Base-by-base conservation (phyloP, 2,113 vertebrate genomes). In the Etia nguti region DNA sequence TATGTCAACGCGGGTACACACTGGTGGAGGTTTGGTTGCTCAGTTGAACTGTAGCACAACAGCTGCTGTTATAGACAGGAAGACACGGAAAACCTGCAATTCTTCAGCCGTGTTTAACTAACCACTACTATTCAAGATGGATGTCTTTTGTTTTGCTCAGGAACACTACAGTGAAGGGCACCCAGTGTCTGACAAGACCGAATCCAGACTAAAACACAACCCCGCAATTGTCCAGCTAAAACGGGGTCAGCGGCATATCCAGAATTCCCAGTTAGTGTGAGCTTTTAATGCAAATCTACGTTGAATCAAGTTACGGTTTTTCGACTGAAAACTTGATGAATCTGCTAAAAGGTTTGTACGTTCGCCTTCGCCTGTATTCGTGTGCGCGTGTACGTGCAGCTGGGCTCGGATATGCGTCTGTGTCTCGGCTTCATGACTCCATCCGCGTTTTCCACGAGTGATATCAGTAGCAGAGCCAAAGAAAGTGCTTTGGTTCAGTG, bases 401-500 rank as follows among this genome's bases (percentile, higher is more conserved):
- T 29, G 43, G 1, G 6, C 15, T 48, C 10, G 24, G 43, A 48
- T 48, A 5, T 18, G 16, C 16, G 3, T 12, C 10, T 22, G 82
- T 3, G 80, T 36, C 20, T 43, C 41, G 20, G 7, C 46, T 82
- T 26, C 16, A 24, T 70, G 57, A 68, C 60, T 77, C 56, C 80
- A 81, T 81, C 68, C 84, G 10, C 85, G 48, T 90, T 87, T 86
- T 91, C 16, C 48, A 41, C 62, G 85, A 56, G 79, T 90, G 82
- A 86, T 91, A 92, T 93, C 87, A 89, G 65, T 85, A 3, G 31
- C 86, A 80, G 77, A 68, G 84, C 68, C 59, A 73, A 57, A 82
- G 75, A 54, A 86, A 88, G 75, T 68, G 84, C 88, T 90, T 87
- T 80, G 80, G 90, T 90, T 88, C 85, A 85, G 89, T 8, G 59